Evolutionary conservation across 2,113 vertebrate species (phyloP), one percentile per base, ranked within the genome.

Genomic region (Cinclus mexicanus): DNA sequence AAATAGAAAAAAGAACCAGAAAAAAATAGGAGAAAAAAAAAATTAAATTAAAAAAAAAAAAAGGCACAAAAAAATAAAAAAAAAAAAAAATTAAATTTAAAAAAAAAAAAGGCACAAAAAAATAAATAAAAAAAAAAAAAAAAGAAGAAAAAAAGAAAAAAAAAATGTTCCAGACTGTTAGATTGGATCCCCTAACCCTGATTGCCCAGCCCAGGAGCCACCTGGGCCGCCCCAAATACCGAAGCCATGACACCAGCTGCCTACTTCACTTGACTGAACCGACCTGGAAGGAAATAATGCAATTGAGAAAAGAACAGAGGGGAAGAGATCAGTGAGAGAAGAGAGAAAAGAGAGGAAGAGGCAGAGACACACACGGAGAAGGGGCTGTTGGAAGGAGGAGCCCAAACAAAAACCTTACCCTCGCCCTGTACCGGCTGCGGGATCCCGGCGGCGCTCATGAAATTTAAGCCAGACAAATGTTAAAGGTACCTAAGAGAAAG

Each of bases 401-500:
- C 98, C 99, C 99, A 98, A 99, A 98, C 98, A 99, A 99, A 98
- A 99, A 96, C 99, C 99, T 99, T 99, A 99, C 99, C 99, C 99
- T 99, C 98, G 99, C 99, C 99, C 99, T 98, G 91, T 98, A 90
- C 98, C 98, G 98, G 98, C 98, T 98, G 98, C 98, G 93, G 98
- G 98, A 49, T 98, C 98, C 98, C 98, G 94, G 98, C 98, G 98
- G 98, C 98, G 99, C 98, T 99, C 99, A 99, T 98, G 98, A 98
- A 99, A 99, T 98, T 93, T 98, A 99, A 99, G 99, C 99, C 99
- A 99, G 98, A 99, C 98, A 99, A 99, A 99, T 98, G 89, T 97
- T 99, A 99, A 99, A 96, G 99, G 99, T 96, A 99, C 99, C 99
- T 99, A 99, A 98, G 99, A 98, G 98, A 99, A 99, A 99, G 99